phyloP scores from a whole-genome alignment of 1,140 invertebrate genomes.

The Lucilia cuprina region DNA sequence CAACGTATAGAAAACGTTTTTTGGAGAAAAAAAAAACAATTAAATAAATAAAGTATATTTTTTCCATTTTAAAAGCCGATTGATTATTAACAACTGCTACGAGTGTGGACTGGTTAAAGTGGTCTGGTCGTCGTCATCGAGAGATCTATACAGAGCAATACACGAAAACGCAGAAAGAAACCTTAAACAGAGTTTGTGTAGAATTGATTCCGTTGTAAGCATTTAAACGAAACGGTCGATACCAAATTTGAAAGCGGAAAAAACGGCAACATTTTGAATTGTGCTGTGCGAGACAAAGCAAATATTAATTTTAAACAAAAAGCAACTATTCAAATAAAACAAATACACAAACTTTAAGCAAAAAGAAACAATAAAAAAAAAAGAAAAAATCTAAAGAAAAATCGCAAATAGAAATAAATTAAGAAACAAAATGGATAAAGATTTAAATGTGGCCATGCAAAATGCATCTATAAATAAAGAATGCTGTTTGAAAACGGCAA shows the following conservation, averaged over 20 bases:
- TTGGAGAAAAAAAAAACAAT: neutral
- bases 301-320: constrained; percentile 35
- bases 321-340: constrained; percentile 21
- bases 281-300: neutral
- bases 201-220: constrained; percentile 59
- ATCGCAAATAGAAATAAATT: neutral
- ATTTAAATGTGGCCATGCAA: constrained; percentile 60
- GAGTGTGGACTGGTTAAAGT: neutral
- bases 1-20: neutral
- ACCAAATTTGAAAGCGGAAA: constrained; percentile 46
- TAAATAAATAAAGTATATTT: neutral
- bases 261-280: neutral
- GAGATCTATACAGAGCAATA: neutral
- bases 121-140: neutral
- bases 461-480: constrained; percentile 58
- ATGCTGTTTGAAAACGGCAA: constrained; percentile 12
- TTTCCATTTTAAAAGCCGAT: neutral
- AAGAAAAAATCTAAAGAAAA: neutral
- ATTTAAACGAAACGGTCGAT: constrained; percentile 57
- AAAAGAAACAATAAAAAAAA: constrained; percentile 31
- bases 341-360: constrained; percentile 3
- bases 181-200: constrained; percentile 27
- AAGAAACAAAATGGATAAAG: constrained; percentile 50
- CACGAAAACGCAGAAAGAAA: neutral
- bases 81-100: neutral